Evolutionary conservation across 2,797 vertebrate genomes (phyloP).

Genomic region (Enteromius trimaculatus): DNA sequence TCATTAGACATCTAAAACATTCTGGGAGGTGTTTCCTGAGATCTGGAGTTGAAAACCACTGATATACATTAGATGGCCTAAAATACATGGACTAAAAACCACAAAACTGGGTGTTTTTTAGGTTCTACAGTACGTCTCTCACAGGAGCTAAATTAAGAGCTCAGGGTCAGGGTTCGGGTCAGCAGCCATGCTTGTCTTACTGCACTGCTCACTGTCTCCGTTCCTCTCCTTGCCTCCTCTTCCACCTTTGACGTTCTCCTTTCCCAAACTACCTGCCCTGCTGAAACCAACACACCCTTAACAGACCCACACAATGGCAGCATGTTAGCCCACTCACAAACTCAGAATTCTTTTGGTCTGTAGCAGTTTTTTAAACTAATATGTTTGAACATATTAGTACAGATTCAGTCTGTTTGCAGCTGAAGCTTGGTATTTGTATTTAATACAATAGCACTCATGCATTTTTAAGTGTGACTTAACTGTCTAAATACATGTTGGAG

Average conservation of each 20-base stretch:
- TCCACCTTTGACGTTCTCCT: constrained; percentile 25
- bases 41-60: not conserved
- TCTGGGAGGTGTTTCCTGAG: not conserved
- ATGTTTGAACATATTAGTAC: not conserved
- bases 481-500: not conserved
- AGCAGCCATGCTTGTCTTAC: constrained; percentile 54
- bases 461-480: not conserved
- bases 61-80: not conserved
- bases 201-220: constrained; percentile 37
- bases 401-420: not conserved
- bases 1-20: not conserved
- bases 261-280: constrained; percentile 22
- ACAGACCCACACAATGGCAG: constrained; percentile 5
- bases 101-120: not conserved
- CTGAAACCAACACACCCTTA: constrained; percentile 25
- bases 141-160: not conserved
- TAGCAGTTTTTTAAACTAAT: constrained; percentile 10
- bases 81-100: not conserved
- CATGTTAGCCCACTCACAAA: constrained; percentile 21
- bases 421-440: not conserved
- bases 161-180: constrained; percentile 7
- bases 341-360: not conserved
- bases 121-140: not conserved
- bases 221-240: constrained; percentile 47
- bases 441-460: not conserved